These are phyloP conservation scores for Meloe dianella DNA, from an alignment of 2,888 invertebrate genomes.

Conservation along the genomic window DNA sequence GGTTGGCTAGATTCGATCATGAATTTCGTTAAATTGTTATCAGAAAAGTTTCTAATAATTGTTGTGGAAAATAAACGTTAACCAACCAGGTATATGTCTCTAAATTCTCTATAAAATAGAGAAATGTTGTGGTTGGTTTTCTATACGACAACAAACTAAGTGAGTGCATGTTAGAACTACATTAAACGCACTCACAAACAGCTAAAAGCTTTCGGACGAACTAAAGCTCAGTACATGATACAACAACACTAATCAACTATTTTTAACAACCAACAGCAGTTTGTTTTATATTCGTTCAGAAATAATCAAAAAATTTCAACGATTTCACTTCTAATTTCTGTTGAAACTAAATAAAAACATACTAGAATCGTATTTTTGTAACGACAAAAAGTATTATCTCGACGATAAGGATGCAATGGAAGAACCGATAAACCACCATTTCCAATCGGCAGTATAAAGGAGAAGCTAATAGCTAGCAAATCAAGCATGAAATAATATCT, in stretches of 20 bases:
- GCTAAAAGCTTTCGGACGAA: slow-evolving; percentile 41
- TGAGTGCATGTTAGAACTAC: slow-evolving; percentile 53
- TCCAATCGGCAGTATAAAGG: slow-evolving; percentile 14
- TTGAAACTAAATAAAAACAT: background rate
- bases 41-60: background rate
- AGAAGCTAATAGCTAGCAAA: slow-evolving; percentile 45
- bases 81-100: slow-evolving; percentile 28
- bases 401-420: background rate
- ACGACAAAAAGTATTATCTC: background rate
- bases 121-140: slow-evolving; percentile 28
- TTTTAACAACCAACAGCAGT: background rate
- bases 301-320: background rate
- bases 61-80: slow-evolving; percentile 28
- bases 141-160: slow-evolving; percentile 36
- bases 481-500: slow-evolving; percentile 46
- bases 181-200: slow-evolving; percentile 43
- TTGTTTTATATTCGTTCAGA: background rate
- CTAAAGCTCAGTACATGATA: slow-evolving; percentile 17
- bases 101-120: slow-evolving; percentile 29
- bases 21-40: background rate
- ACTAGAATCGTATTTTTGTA: background rate
- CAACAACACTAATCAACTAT: background rate
- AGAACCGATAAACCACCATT: background rate
- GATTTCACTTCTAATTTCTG: background rate
- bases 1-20: background rate